Conservation (phyloP, 2,888 invertebrate species). For the Agrotis segetum region DNA sequence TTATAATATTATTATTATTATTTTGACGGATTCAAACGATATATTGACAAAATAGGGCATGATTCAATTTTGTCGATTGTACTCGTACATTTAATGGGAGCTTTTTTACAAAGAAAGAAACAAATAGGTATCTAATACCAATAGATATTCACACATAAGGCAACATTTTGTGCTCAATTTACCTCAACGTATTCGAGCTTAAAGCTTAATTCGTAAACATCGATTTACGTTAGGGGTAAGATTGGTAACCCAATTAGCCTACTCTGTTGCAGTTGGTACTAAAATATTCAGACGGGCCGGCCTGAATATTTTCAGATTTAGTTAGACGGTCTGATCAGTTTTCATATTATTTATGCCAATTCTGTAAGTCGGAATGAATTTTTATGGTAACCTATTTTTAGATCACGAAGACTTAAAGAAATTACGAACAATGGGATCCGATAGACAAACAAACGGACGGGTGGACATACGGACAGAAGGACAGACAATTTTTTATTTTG, state of each 20-base stretch:
- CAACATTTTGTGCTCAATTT: too few relatives aligned
- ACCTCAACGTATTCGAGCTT: not conserved
- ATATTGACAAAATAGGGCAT: too few relatives aligned
- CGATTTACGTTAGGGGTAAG: conserved; percentile 22
- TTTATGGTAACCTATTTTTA: not conserved
- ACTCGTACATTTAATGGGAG: too few relatives aligned
- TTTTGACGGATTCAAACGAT: too few relatives aligned
- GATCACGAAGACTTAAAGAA: not conserved
- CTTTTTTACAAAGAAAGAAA: too few relatives aligned
- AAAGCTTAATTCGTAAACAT: conserved; percentile 23
- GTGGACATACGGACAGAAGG: too few relatives aligned
- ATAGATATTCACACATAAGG: too few relatives aligned
- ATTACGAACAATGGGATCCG: not conserved
- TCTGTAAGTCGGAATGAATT: conserved; percentile 27
- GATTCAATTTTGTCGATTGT: too few relatives aligned
- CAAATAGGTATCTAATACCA: too few relatives aligned
- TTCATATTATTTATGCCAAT: conserved; percentile 9
- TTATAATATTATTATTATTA: too few relatives aligned
- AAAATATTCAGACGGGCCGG: conserved; percentile 40
- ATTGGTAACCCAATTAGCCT: conserved; percentile 32
- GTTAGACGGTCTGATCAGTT: conserved; percentile 19
- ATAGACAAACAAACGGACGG: too few relatives aligned
- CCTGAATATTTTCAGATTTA: conserved; percentile 47
- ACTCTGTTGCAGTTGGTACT: conserved; percentile 15
- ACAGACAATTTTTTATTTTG: too few relatives aligned